Base-by-base conservation (phyloP, 2,113 vertebrate species). In the Bambusicola thoracicus region DNA sequence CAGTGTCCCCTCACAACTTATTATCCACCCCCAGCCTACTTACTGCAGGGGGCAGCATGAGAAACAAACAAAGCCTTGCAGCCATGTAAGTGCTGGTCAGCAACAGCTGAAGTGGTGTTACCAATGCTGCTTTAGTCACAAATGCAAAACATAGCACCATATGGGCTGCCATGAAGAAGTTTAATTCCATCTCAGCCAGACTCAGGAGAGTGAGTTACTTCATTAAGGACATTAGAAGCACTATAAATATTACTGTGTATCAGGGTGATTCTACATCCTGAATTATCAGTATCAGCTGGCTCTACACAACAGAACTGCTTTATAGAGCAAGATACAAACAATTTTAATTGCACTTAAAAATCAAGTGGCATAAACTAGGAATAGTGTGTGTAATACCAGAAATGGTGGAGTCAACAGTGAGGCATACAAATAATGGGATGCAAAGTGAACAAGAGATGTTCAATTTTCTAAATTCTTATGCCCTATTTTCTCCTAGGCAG, bases 291-390 rank as follows among this genome's bases (percentile, higher is more conserved):
- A 66, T 66, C 73, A 74, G 43, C 46, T 59, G 27, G 19, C 56
- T 82, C 25, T 68, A 65, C 5, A 55, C 19, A 59, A 65, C 0
- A 79, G 16, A 80, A 29, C 36, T 75, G 38, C 40, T 80, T 66
- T 55, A 66, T 1, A 80, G 34, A 85, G 34, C 6, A 27, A n/a
- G 15, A 43, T 74, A 80, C 36, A 87, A 49, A 44, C 27, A 20
- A 68, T 61, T 91, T 75, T 61, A 76, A 61, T 62, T 17, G 34
- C 44, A 76, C 32, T 66, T 40, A 55, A 87, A 87, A 87, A 67
- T 29, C 41, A 62, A 66, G 41, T 36, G 22, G 51, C 29, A 72
- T 62, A 83, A 87, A 61, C 19, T 32, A 87, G 16, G 10, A 59
- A 41, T 30, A 66, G 24, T 19, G 22, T 25, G 17, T 51, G 29